phyloP scores from a whole-genome alignment of 2,113 vertebrate species.

The Microtus pennsylvanicus region DNA sequence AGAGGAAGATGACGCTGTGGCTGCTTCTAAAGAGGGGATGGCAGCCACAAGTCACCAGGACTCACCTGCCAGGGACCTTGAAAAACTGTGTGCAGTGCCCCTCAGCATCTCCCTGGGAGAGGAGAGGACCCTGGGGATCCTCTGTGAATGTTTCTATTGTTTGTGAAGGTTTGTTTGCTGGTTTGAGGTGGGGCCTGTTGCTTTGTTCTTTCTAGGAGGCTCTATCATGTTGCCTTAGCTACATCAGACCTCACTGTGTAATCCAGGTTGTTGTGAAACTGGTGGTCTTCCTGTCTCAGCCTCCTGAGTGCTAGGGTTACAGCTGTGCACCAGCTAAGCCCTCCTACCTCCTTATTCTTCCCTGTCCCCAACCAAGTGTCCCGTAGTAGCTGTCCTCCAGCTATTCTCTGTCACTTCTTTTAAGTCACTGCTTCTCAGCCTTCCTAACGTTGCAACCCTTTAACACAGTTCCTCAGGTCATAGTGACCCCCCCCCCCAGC shows the following conservation, averaged over 20 bases:
- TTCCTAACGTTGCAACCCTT: neutral
- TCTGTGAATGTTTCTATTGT: neutral
- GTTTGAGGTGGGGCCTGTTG: neutral
- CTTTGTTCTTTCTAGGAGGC: no score
- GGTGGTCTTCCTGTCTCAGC: neutral
- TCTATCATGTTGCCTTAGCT: no score
- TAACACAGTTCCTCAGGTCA: neutral
- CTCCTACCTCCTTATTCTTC: neutral
- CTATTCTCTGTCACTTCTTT: no score
- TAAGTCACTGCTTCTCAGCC: neutral
- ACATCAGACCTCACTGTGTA: neutral
- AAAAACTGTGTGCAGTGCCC: neutral
- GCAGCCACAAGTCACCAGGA: neutral
- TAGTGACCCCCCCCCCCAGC: neutral
- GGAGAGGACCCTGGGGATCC: neutral
- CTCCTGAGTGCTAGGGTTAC: neutral
- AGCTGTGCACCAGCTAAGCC: no score
- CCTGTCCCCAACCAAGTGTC: neutral
- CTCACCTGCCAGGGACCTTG: neutral
- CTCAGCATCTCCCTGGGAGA: neutral
- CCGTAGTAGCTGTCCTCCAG: no score
- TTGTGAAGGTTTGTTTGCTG: neutral
- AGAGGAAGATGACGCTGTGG: neutral
- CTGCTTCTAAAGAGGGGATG: neutral
- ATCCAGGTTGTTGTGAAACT: neutral